A percentile compares a stretch with the other conserved stretches of the same genome.
These are phyloP conservation scores for Scortum barcoo DNA, from an alignment of 2,113 vertebrate species.

Conservation along the genomic window DNA sequence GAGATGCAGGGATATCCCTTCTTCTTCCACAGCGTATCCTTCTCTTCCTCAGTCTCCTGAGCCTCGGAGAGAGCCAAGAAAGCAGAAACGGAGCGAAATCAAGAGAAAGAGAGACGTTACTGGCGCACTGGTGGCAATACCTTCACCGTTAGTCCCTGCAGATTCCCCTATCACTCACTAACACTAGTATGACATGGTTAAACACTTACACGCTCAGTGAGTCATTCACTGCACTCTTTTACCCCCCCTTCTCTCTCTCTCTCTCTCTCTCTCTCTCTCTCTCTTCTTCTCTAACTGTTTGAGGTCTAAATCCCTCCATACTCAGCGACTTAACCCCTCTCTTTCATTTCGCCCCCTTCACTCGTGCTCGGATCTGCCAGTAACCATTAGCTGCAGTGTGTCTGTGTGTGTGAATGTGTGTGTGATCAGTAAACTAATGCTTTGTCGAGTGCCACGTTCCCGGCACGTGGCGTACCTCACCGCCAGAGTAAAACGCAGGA, in stretches of 20 bases:
- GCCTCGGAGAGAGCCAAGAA: conserved; percentile 24
- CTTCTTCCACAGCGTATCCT: conserved; percentile 37
- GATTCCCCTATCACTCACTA: conserved; percentile 69
- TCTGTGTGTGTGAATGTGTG: conserved; percentile 48
- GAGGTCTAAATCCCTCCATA: conserved; percentile 85
- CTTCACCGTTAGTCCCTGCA: conserved; percentile 53
- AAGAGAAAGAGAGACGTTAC: conserved; percentile 38
- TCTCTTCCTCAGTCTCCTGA: conserved; percentile 42
- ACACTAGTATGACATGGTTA: conserved; percentile 71
- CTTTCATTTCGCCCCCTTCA: conserved; percentile 82
- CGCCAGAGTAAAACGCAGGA: conserved; percentile 61
- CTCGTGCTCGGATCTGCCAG: conserved; percentile 75
- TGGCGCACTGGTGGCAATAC: conserved; percentile 42
- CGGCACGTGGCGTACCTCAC: conserved; percentile 78
- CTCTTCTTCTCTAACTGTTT: conserved; percentile 69
- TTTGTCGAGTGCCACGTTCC: conserved; percentile 75
- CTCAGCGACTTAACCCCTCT: conserved; percentile 85
- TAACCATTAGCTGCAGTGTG: conserved; percentile 73
- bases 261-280: conserved; percentile 20
- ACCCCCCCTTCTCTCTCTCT: conserved; percentile 12
- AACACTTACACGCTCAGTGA: conserved; percentile 73
- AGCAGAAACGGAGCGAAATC: conserved; percentile 33
- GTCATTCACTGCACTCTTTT: conserved; percentile 56
- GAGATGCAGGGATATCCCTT: conserved; percentile 43
- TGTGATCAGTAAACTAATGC: conserved; percentile 81